phyloP scores from a whole-genome alignment of 2,797 vertebrate species.

The Erithacus rubecula region DNA sequence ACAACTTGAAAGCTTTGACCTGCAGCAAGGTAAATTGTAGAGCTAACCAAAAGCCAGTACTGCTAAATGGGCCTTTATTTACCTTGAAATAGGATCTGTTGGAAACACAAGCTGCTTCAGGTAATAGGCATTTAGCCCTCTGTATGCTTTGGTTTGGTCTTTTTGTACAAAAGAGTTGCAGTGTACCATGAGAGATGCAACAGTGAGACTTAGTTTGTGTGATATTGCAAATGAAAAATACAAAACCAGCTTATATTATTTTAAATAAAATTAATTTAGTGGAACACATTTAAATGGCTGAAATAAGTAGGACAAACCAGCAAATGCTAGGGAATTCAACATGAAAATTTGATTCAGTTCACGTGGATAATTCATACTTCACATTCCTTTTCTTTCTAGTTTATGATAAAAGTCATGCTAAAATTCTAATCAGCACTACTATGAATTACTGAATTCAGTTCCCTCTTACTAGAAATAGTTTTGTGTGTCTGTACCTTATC shows the following conservation, averaged over 20 bases:
- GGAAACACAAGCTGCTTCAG: neutral
- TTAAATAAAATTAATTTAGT: neutral
- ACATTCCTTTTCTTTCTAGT: neutral
- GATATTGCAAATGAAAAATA: neutral
- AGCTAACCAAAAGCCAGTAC: neutral
- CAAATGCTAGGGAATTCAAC: neutral
- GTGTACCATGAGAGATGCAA: neutral
- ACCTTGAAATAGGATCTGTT: slow-evolving; percentile 32
- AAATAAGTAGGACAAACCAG: slow-evolving; percentile 25
- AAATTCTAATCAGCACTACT: neutral
- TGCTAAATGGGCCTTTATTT: slow-evolving; percentile 55
- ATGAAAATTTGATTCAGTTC: slow-evolving; percentile 31
- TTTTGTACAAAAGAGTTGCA: neutral
- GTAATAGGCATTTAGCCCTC: neutral
- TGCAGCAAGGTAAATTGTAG: slow-evolving; percentile 30
- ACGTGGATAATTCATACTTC: slow-evolving; percentile 17
- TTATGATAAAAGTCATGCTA: neutral
- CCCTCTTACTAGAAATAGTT: neutral
- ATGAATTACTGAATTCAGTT: neutral
- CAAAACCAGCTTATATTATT: neutral
- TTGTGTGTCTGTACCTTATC: neutral
- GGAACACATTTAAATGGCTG: neutral
- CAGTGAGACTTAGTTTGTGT: neutral
- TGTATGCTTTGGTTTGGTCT: neutral
- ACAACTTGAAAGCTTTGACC: slow-evolving; percentile 27